These are phyloP conservation scores for Panopea generosa DNA, from an alignment of 2,888 invertebrate genomes.

Conservation along the genomic window DNA sequence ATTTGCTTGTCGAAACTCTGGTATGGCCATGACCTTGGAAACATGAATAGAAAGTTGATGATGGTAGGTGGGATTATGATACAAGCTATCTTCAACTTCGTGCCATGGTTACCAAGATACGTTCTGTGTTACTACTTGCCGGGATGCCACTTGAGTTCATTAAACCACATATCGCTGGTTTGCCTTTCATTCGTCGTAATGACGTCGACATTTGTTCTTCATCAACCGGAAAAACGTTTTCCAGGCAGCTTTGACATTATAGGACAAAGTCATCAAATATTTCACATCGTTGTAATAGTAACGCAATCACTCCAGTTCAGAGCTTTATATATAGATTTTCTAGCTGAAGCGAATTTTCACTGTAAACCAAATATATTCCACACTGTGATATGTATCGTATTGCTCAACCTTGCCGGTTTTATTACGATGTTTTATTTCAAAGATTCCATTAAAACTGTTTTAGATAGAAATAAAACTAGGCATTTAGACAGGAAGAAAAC, in stretches of 20 bases:
- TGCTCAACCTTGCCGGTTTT: conserved; percentile 35
- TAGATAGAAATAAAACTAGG: not conserved
- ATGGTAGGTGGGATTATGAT: conserved; percentile 49
- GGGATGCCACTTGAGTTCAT: conserved; percentile 51
- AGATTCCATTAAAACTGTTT: not conserved
- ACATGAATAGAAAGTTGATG: conserved; percentile 45
- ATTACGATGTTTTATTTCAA: conserved; percentile 21
- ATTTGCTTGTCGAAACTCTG: conserved; percentile 58
- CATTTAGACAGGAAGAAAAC: too few species aligned
- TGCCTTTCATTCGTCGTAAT: conserved; percentile 46
- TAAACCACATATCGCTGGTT: conserved; percentile 62
- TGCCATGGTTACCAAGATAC: conserved; percentile 64
- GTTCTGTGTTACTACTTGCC: conserved; percentile 32
- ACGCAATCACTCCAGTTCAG: conserved; percentile 59
- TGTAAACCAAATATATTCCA: conserved; percentile 50
- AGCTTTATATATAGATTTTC: conserved; percentile 52
- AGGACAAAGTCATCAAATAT: conserved; percentile 72
- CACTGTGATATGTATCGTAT: conserved; percentile 18
- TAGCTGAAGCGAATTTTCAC: conserved; percentile 39
- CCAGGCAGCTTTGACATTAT: conserved; percentile 76
- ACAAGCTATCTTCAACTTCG: conserved; percentile 44
- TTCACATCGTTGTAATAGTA: conserved; percentile 58
- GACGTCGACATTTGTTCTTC: conserved; percentile 65
- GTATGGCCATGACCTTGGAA: conserved; percentile 60
- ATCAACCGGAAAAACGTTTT: conserved; percentile 71